Percentiles rank a stretch among this genome's conserved stretches.
phyloP scores from a whole-genome alignment of 1,140 invertebrate genomes.

The Drosophila lini region DNA sequence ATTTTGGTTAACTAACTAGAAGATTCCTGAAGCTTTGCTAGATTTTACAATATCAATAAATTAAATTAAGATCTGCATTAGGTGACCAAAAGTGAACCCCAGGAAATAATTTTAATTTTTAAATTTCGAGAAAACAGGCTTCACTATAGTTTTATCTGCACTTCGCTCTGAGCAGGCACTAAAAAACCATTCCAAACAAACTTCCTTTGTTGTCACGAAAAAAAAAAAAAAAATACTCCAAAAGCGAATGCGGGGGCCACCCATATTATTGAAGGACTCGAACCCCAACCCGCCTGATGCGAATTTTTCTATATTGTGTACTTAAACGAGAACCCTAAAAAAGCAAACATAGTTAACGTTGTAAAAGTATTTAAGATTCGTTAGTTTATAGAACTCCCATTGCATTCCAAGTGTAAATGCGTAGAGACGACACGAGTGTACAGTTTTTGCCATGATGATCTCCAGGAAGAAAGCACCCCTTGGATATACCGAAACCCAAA shows the following conservation, averaged over 20 bases:
- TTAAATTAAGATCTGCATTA: constrained; percentile 1
- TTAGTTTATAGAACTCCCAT: constrained; percentile 43
- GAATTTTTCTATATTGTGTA: constrained; percentile 49
- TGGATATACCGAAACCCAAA: constrained; percentile 30
- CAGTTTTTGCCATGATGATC: constrained; percentile 61
- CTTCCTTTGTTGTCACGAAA: constrained; percentile 10
- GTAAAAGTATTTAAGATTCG: constrained; percentile 47
- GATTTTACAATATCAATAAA: constrained; percentile 13
- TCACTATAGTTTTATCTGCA: too few relatives aligned
- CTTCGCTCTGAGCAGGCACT: not conserved
- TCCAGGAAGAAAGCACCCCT: constrained; percentile 19
- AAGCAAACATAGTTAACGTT: constrained; percentile 51
- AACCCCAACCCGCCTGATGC: constrained; percentile 50
- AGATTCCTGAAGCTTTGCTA: constrained; percentile 1
- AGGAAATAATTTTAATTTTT: not conserved
- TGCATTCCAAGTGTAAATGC: constrained; percentile 37
- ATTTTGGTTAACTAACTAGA: too few relatives aligned
- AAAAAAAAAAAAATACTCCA: constrained; percentile 33
- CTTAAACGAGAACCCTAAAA: constrained; percentile 46
- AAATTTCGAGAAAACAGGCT: too few relatives aligned
- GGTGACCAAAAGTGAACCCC: not conserved
- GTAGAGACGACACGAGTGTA: constrained; percentile 11
- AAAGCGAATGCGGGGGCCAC: constrained; percentile 24
- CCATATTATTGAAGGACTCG: constrained; percentile 15
- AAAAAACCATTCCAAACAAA: constrained; percentile 20